Evolutionary conservation across 2,797 vertebrate genomes (phyloP).

Genomic region (Calcarius lapponicus): DNA sequence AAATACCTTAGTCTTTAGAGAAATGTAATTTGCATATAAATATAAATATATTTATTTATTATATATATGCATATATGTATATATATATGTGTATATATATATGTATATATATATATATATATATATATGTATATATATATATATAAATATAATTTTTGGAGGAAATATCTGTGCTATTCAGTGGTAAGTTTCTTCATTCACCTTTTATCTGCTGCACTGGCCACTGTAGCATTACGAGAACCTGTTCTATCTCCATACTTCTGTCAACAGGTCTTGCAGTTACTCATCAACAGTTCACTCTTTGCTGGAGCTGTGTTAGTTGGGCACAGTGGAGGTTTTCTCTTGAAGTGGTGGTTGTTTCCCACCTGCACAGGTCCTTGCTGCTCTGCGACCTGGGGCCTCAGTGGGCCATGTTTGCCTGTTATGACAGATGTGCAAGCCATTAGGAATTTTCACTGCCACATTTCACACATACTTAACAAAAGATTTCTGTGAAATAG

Average conservation of each 20-base stretch:
- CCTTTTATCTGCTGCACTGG: not conserved
- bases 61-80: too few relatives aligned
- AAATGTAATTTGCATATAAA: not conserved
- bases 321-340: not conserved
- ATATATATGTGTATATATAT: too few relatives aligned
- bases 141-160: rapidly evolving
- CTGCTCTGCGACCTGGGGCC: not conserved
- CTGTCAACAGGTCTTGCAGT: not conserved
- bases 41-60: not conserved
- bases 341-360: not conserved
- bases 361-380: not conserved
- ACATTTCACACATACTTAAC: not conserved
- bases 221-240: not conserved
- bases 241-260: not conserved
- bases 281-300: not conserved
- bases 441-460: not conserved
- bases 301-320: not conserved
- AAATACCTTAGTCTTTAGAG: not conserved
- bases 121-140: not conserved
- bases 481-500: constrained; percentile 4
- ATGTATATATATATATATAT: too few relatives aligned
- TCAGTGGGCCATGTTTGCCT: not conserved
- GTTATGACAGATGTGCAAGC: not conserved
- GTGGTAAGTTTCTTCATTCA: not conserved
- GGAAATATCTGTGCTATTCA: not conserved